phyloP scores from a whole-genome alignment of 2,113 vertebrate species.

The Gymnogyps californianus region DNA sequence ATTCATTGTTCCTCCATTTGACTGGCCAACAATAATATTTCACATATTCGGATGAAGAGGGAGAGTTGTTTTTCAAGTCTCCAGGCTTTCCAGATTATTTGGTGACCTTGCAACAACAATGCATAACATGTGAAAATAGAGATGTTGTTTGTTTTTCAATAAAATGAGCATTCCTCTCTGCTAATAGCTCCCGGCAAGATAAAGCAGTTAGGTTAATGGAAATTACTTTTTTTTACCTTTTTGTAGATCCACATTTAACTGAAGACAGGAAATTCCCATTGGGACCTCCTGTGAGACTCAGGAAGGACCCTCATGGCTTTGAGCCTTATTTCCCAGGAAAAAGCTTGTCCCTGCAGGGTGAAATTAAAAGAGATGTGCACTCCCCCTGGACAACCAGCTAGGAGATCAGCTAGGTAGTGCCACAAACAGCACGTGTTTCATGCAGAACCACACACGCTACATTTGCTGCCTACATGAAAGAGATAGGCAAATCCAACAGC shows the following conservation, averaged over 20 bases:
- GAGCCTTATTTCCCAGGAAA: background rate
- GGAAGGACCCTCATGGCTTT: background rate
- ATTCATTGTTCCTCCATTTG: background rate
- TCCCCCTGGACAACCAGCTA: background rate
- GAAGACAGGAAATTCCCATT: background rate
- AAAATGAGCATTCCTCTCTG: background rate
- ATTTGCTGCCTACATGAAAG: background rate
- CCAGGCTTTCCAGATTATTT: background rate
- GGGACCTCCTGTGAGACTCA: background rate
- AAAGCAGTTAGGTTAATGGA: background rate
- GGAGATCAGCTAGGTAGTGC: background rate
- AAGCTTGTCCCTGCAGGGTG: background rate
- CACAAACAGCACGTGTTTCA: rapidly evolving
- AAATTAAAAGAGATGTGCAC: background rate
- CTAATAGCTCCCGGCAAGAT: background rate
- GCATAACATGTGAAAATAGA: background rate
- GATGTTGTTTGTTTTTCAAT: background rate
- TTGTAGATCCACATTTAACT: background rate
- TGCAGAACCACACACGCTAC: background rate
- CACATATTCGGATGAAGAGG: background rate
- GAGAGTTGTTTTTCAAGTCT: background rate
- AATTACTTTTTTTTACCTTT: background rate
- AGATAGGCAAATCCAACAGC: background rate
- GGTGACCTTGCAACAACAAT: background rate
- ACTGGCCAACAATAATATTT: background rate